phyloP scores from a whole-genome alignment of 2,113 vertebrate species.

The Brachionichthys hirsutus region DNA sequence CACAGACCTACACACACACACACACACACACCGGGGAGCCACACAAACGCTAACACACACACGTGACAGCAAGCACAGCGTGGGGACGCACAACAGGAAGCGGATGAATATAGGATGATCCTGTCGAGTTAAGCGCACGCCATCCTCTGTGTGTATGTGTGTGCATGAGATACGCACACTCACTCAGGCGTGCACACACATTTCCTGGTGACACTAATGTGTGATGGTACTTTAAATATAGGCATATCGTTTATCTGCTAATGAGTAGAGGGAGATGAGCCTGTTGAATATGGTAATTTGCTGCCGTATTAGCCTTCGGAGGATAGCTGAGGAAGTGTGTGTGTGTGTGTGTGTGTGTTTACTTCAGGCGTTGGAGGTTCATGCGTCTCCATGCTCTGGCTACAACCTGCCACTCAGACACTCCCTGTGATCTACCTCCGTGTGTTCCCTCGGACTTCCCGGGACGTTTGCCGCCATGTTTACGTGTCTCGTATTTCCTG shows the following conservation, averaged over 20 bases:
- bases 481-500: slow-evolving; percentile 45
- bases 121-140: slow-evolving; percentile 42
- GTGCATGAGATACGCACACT: slow-evolving; percentile 29
- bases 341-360: slow-evolving; percentile 64
- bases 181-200: slow-evolving; percentile 25
- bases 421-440: slow-evolving; percentile 26
- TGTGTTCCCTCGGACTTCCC: slow-evolving; percentile 48
- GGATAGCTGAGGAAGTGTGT: slow-evolving; percentile 85
- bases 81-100: slow-evolving; percentile 49
- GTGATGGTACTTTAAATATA: slow-evolving; percentile 91
- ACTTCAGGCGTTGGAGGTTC: slow-evolving; percentile 29
- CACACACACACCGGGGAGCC: slow-evolving; percentile 59
- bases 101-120: slow-evolving; percentile 62
- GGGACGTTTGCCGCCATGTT: slow-evolving; percentile 39
- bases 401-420: no score
- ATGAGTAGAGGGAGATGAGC: slow-evolving; percentile 94
- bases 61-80: slow-evolving; percentile 45
- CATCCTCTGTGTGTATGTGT: slow-evolving; percentile 14
- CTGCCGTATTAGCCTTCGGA: slow-evolving; percentile 93
- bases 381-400: no score
- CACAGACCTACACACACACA: not conserved
- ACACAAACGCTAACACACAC: slow-evolving; percentile 18
- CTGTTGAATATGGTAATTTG: slow-evolving; percentile 99
- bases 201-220: slow-evolving; percentile 68
- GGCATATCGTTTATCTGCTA: slow-evolving; percentile 95